Evolutionary conservation across 2,113 vertebrate genomes (phyloP), one percentile per base, ranked within the genome.

Genomic region (Haemorhous mexicanus): DNA sequence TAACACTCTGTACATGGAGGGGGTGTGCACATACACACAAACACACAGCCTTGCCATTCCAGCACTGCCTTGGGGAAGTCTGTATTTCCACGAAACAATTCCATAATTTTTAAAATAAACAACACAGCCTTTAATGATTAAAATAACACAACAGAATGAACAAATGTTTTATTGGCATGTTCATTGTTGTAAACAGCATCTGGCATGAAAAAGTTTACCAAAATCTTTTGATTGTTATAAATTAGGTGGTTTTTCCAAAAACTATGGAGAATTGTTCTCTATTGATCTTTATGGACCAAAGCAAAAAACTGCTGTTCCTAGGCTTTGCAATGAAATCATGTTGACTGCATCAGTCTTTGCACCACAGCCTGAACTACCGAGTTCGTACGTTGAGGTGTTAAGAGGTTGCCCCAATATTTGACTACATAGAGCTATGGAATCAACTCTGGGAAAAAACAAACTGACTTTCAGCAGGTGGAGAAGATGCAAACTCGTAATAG

Each of bases 181-280:
- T 99, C 99, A 99, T 97, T 94, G 97, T 99, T 98, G 98, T 99
- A 98, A 99, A 99, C 98, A 99, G 98, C 98, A 98, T 98, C 98
- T 98, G 98, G 98, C 98, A 98, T 98, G 98, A 98, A 98, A 98
- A 98, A 98, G 97, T 98, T 98, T 97, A 98, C 97, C 97, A 98
- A 98, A 98, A 96, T 95, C 96, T 97, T 97, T 97, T 96, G 97
- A 98, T 97, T 98, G 96, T 98, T 98, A 98, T 98, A 98, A 98
- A 98, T 98, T 97, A 98, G 96, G 96, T 97, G 96, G 52, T 88
- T 95, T 70, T 97, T 97, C 96, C 83, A 90, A 97, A 98, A 98
- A 96, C 92, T 97, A 97, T 30, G 73, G 89, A 96, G 96, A 98
- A 94, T 90, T 97, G 91, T 96, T 97, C 98, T 97, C 95, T 97